A percentile compares a stretch with the other conserved stretches of the same genome.
Evolutionary conservation across 2,888 invertebrate species (phyloP).

Genomic region (Deilephila porcellus): DNA sequence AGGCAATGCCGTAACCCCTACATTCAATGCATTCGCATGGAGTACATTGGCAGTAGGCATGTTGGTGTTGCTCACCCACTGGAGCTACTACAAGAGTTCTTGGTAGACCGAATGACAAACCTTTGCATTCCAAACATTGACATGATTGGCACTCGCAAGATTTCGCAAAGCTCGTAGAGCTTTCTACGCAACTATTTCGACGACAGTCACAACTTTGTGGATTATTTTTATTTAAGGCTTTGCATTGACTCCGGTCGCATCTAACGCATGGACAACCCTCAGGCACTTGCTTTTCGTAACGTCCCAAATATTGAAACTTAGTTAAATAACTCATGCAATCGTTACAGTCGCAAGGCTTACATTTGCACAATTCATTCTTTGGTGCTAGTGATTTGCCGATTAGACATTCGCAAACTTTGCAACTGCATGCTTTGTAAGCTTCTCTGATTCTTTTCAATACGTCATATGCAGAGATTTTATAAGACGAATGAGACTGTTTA

Average conservation of each 20-base stretch:
- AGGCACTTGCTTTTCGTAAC: slow-evolving; percentile 31
- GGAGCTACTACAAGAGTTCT: slow-evolving; percentile 51
- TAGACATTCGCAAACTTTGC: slow-evolving; percentile 72
- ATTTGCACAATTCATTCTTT: slow-evolving; percentile 47
- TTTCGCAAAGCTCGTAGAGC: slow-evolving; percentile 37
- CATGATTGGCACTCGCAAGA: slow-evolving; percentile 57
- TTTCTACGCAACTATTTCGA: slow-evolving; percentile 51
- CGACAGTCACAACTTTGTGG: slow-evolving; percentile 50
- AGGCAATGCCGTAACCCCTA: slow-evolving; percentile 43
- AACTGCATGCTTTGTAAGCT: slow-evolving; percentile 69
- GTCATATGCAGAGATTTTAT: slow-evolving; percentile 48
- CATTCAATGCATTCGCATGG: slow-evolving; percentile 66
- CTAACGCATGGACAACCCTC: slow-evolving; percentile 46
- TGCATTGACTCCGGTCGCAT: slow-evolving; percentile 47
- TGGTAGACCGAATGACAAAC: slow-evolving; percentile 33
- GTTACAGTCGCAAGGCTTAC: slow-evolving; percentile 57
- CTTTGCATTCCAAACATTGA: slow-evolving; percentile 54
- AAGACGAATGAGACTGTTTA: slow-evolving; percentile 19
- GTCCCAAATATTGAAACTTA: slow-evolving; percentile 19
- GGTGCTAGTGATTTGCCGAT: slow-evolving; percentile 39
- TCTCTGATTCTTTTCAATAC: slow-evolving; percentile 64
- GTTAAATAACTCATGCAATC: slow-evolving; percentile 46
- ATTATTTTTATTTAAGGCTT: slow-evolving; percentile 38
- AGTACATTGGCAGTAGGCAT: slow-evolving; percentile 54
- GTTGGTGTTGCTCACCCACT: slow-evolving; percentile 45